Conservation (phyloP, 2,113 vertebrate genomes). For the Syngnathus floridae region DNA sequence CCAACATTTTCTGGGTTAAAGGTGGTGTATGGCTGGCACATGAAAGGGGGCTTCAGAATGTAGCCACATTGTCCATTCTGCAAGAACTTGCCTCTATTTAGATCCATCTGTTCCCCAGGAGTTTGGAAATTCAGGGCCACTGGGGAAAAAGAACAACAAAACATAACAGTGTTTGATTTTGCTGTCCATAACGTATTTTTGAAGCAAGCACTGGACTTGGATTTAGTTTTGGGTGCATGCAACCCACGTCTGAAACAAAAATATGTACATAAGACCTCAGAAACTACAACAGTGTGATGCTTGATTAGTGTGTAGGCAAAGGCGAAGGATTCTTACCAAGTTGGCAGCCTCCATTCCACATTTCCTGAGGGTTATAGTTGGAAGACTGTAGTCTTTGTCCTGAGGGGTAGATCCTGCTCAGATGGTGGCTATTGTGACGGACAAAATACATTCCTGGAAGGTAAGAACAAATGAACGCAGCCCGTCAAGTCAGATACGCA, state of each 20-base stretch:
- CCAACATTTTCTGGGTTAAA: slow-evolving; percentile 78
- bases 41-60: slow-evolving; percentile 79
- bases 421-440: slow-evolving; percentile 75
- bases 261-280: neutral
- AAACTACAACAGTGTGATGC: neutral
- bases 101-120: slow-evolving; percentile 85
- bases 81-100: slow-evolving; percentile 85
- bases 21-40: slow-evolving; percentile 59
- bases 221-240: neutral
- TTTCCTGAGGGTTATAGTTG: slow-evolving; percentile 94
- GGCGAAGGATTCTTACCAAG: slow-evolving; percentile 72
- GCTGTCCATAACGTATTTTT: neutral
- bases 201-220: neutral
- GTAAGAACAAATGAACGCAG: neutral
- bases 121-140: slow-evolving; percentile 98
- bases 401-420: slow-evolving; percentile 87
- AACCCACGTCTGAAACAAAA: neutral
- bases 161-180: neutral
- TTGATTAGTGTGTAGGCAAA: neutral
- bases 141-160: slow-evolving; percentile 40
- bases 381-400: slow-evolving; percentile 86
- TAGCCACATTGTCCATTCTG: slow-evolving; percentile 82
- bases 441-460: slow-evolving; percentile 77
- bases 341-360: slow-evolving; percentile 94
- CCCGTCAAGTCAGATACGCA: neutral